Evolutionary conservation across 2,888 invertebrate species (phyloP), one percentile per base, ranked within the genome.

Genomic region (Spodoptera littoralis): DNA sequence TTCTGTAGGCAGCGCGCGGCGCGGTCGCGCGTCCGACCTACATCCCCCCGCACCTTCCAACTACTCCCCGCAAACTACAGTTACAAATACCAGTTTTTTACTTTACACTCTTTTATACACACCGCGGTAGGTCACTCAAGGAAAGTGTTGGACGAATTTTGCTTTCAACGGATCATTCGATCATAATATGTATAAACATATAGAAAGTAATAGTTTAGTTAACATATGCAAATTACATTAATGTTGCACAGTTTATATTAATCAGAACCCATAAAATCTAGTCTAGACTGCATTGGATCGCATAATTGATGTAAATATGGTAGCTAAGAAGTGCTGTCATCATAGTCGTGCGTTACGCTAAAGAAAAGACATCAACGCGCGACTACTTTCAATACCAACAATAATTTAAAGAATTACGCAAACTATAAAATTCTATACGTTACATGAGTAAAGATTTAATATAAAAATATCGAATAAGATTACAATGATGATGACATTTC

Each of bases 131-230:
- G 92, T 91, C 92, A 90, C 78, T 79, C 71, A 88, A 92, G 88
- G 94, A 94, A 94, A 94, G 93, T 92, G 91, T 91, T 90, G 88
- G 86, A 85, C 89, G 89, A 90, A 92, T 93, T 94, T 94, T 94
- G 92, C 92, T 94, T 94, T 93, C 93, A 85, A 88, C 88, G 80
- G 85, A 87, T 83, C 82, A 83, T 85, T 85, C 83, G 83, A 83
- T 89, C 88, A 85, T 83, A 83, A 80, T 79, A 44, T 36, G 70
- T 51, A 83, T 84, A 84, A 80, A 79, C 71, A 83, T 83, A 87
- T 90, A 91, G 94, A 94, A 94, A 94, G 93, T 92, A 91, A 92
- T 89, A 90, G 88, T 86, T 81, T 76, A 82, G 73, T 78, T 83
- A 81, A 84, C 88, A 82, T 71, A 83, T 84, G 75, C 72, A 74